These are phyloP conservation scores for Arvicanthis niloticus DNA, from an alignment of 2,113 vertebrate species.

Conservation along the genomic window DNA sequence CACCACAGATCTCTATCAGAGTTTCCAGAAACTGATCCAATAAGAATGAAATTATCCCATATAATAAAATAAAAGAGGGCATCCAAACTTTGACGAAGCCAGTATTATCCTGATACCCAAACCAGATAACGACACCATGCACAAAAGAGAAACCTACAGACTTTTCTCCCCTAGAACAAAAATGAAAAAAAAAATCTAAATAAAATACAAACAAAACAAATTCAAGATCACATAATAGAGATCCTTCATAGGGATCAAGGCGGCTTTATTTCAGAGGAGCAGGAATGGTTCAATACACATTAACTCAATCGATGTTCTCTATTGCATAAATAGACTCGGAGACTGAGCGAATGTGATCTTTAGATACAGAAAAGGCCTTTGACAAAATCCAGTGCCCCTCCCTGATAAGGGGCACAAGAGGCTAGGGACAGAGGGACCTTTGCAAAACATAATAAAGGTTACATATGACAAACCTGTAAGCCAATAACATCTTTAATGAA, in stretches of 20 bases:
- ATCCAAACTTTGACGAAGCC: neutral
- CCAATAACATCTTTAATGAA: neutral
- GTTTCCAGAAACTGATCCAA: neutral
- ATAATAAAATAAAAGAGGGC: neutral
- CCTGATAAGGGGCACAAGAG: neutral
- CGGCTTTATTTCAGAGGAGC: neutral
- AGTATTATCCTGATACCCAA: neutral
- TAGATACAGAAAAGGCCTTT: neutral
- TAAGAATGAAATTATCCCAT: neutral
- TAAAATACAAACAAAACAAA: neutral
- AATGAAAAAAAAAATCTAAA: neutral
- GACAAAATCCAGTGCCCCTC: neutral
- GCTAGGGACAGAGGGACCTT: neutral
- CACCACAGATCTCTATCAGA: neutral
- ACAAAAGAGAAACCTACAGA: neutral
- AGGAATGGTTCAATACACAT: neutral
- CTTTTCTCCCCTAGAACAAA: neutral
- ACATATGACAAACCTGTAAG: neutral
- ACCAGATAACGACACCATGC: neutral
- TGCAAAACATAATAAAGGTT: neutral
- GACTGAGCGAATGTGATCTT: neutral
- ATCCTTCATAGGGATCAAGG: neutral
- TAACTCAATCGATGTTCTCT: neutral
- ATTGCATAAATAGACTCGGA: neutral
- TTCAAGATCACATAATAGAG: neutral